These are phyloP conservation scores for Pyralis farinalis DNA, from an alignment of 2,888 invertebrate species.

Conservation along the genomic window DNA sequence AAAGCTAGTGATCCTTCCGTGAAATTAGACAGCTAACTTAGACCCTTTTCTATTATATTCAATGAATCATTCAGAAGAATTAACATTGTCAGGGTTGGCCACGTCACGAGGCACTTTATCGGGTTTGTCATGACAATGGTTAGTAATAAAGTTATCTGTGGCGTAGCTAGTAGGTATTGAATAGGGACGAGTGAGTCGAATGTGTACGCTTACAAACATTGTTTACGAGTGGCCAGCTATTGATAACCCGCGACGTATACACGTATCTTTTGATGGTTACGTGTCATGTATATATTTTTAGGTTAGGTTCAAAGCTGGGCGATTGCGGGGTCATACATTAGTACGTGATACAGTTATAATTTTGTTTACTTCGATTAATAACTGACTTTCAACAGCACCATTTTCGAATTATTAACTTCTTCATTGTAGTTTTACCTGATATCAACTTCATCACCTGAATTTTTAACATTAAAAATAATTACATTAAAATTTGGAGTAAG, in stretches of 20 bases:
- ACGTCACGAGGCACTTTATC: neutral
- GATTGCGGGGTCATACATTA: constrained; percentile 29
- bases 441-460: too few species aligned
- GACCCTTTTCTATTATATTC: too few species aligned
- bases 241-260: constrained; percentile 15
- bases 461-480: too few species aligned
- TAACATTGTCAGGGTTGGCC: neutral
- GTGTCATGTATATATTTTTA: constrained; percentile 19
- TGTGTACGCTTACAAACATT: constrained; percentile 10
- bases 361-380: constrained; percentile 7
- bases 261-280: constrained; percentile 9
- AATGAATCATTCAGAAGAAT: too few species aligned
- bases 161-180: neutral
- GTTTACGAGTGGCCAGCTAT: constrained; percentile 11
- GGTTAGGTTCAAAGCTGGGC: constrained; percentile 19
- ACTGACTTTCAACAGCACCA: too few species aligned
- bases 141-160: neutral
- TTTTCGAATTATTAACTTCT: too few species aligned
- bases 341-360: too few species aligned
- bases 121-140: neutral
- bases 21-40: too few species aligned
- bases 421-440: too few species aligned
- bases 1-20: too few species aligned
- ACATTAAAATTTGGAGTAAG: too few species aligned
- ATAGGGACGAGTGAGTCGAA: neutral